These are phyloP conservation scores for Pluvianellus socialis DNA, from an alignment of 2,113 vertebrate genomes.

Conservation along the genomic window DNA sequence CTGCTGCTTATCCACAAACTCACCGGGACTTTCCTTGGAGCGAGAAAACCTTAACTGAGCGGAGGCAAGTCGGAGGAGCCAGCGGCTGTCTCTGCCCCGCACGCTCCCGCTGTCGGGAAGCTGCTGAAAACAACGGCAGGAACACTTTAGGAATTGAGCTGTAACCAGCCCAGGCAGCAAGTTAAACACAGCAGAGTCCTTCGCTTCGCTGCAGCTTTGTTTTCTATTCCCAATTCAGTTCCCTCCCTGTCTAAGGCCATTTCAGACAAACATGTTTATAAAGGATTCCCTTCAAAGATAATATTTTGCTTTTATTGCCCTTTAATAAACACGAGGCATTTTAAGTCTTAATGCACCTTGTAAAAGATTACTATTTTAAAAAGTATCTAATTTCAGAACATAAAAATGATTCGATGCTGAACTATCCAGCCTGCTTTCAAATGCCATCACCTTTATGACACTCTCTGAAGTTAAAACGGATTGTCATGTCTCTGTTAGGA, in stretches of 20 bases:
- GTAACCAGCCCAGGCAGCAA: neutral
- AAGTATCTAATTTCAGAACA: slow-evolving; percentile 42
- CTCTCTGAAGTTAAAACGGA: slow-evolving; percentile 9
- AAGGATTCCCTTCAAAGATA: slow-evolving; percentile 38
- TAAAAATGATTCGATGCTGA: slow-evolving; percentile 1
- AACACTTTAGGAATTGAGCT: neutral
- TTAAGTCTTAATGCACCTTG: slow-evolving; percentile 24
- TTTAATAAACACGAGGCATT: slow-evolving; percentile 40
- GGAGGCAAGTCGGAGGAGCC: neutral
- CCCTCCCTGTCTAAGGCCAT: neutral
- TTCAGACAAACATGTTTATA: slow-evolving; percentile 39
- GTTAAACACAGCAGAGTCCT: neutral
- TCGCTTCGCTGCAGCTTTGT: neutral
- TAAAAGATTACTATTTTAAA: slow-evolving; percentile 46
- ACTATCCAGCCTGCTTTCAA: neutral
- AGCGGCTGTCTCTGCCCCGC: neutral
- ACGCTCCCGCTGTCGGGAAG: neutral
- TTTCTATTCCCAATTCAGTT: neutral
- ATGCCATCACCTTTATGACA: slow-evolving; percentile 32
- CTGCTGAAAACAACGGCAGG: neutral
- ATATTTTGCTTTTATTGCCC: slow-evolving; percentile 28
- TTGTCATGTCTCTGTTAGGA: slow-evolving; percentile 29
- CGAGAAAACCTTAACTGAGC: neutral
- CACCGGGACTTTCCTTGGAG: neutral
- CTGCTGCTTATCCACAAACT: neutral